Base-by-base conservation (phyloP, 2,888 invertebrate genomes). In the Brachyptera risi region DNA sequence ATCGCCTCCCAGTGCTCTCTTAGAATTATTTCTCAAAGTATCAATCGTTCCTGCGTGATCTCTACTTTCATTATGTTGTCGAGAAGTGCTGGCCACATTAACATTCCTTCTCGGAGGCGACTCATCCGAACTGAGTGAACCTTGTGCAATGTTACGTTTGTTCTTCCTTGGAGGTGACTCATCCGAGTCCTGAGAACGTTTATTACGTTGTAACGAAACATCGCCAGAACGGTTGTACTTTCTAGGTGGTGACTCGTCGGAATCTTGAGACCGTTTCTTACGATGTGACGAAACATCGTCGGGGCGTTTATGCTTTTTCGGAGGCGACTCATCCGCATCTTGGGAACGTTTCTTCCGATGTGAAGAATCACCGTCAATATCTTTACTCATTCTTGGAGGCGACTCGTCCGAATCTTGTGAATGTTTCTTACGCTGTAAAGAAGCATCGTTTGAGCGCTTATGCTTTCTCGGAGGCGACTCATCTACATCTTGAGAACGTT, bases 1-100 rank as follows among this genome's bases (percentile, higher is more conserved):
- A 71, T 85, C 83, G 65, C 80, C 79, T 0, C 92, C 92, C 0
- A 87, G 85, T 7, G 86, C 75, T 42, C 19, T 15, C 19, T 19
- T 44, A 11, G 51, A 51, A 27, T 24, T 50, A 2, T 7, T 31
- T n/a, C n/a, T n/a, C n/a, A n/a, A n/a, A n/a, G n/a, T n/a, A 11
- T 31, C 19, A 17, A 17, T 44, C 21, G 19, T 7, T 19, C 44
- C 44, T 5, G 44, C 44, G 11, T 31, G 31, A 7, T 31, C n/a
- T n/a, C n/a, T n/a, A n/a, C n/a, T n/a, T n/a, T n/a, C n/a, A n/a
- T n/a, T n/a, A n/a, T n/a, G n/a, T n/a, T n/a, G n/a, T n/a, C n/a
- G n/a, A n/a, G n/a, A n/a, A n/a, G n/a, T n/a, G n/a, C n/a, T n/a
- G n/a, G n/a, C n/a, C n/a, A n/a, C n/a, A n/a, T n/a, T n/a, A n/a